Evolutionary conservation across 1,140 invertebrate species (phyloP).

Genomic region (Drosophila miranda): DNA sequence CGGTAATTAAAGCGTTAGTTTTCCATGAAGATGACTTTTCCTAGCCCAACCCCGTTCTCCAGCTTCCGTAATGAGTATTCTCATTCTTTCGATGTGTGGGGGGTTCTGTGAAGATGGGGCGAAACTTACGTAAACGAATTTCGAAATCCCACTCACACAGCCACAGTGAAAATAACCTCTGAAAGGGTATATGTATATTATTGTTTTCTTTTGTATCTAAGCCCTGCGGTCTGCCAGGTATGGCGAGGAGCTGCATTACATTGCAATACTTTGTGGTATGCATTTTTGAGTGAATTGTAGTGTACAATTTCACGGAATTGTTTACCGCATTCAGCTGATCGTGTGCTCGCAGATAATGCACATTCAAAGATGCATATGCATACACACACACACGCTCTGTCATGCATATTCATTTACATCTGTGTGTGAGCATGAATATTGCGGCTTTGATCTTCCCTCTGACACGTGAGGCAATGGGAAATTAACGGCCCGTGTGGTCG

Average conservation of each 20-base stretch:
- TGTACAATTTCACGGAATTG: slow-evolving; percentile 67
- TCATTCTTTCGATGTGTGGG: not conserved
- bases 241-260: slow-evolving; percentile 29
- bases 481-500: slow-evolving; percentile 23
- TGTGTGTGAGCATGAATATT: slow-evolving; percentile 9
- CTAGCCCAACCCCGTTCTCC: slow-evolving; percentile 28
- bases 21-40: slow-evolving; percentile 34
- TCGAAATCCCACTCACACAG: slow-evolving; percentile 59
- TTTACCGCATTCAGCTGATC: slow-evolving; percentile 48
- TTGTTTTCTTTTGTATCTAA: too few relatives aligned
- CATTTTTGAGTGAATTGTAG: slow-evolving; percentile 16
- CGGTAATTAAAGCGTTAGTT: slow-evolving; percentile 32
- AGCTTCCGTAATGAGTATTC: slow-evolving; percentile 17
- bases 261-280: slow-evolving; percentile 26
- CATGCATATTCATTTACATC: not conserved
- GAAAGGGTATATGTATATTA: too few relatives aligned
- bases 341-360: slow-evolving; percentile 35
- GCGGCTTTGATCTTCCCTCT: slow-evolving; percentile 19
- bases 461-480: slow-evolving; percentile 43
- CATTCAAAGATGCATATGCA: not conserved
- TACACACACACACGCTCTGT: slow-evolving; percentile 3
- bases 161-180: not conserved
- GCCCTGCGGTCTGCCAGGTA: slow-evolving; percentile 35
- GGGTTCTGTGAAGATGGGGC: slow-evolving; percentile 13
- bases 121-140: slow-evolving; percentile 67